Base-by-base conservation (phyloP, 2,113 vertebrate species). In the Channa argus region DNA sequence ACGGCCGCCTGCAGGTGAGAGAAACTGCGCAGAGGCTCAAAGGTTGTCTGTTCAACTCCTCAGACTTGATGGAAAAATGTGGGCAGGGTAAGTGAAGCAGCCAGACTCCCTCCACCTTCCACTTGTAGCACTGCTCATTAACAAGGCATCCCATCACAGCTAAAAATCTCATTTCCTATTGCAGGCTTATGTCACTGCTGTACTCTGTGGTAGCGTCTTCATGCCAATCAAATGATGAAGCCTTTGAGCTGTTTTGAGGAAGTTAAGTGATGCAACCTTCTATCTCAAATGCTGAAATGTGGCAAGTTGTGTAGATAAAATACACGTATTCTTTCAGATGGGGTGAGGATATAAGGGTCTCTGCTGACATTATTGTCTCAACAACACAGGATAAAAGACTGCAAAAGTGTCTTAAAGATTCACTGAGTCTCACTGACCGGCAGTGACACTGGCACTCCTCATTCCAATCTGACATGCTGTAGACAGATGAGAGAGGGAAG, bases 231-330 rank as follows among this genome's bases (percentile, higher is more conserved):
- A 77, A 55, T 9, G 71, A 67, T 36, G 68, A 68, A 59, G 82
- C 64, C 86, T 87, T 82, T 82, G 87, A 91, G 88, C 86, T 84
- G 83, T 76, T 86, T 80, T 79, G 70, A 84, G 50, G 66, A 88
- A 73, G 69, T 82, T 72, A 87, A 86, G 77, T 89, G 89, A 92
- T 89, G 91, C 86, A 92, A 91, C 80, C 63, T 24, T 83, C 69
- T 56, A 37, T 90, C 74, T 77, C 62, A 53, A 39, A 66, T 33
- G 71, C 82, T 78, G 79, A 88, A 87, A 88, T 80, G 67, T 77
- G 73, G 69, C 70, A 74, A 66, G 79, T 71, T 82, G 62, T 63
- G 72, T 53, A 77, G 64, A 77, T 86, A 79, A 83, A 82, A 70
- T 45, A 51, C 55, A 61, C 71, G 54, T 71, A 86, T 84, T 84